phyloP scores from a whole-genome alignment of 2,797 vertebrate species.

The Rhinatrema bivittatum region DNA sequence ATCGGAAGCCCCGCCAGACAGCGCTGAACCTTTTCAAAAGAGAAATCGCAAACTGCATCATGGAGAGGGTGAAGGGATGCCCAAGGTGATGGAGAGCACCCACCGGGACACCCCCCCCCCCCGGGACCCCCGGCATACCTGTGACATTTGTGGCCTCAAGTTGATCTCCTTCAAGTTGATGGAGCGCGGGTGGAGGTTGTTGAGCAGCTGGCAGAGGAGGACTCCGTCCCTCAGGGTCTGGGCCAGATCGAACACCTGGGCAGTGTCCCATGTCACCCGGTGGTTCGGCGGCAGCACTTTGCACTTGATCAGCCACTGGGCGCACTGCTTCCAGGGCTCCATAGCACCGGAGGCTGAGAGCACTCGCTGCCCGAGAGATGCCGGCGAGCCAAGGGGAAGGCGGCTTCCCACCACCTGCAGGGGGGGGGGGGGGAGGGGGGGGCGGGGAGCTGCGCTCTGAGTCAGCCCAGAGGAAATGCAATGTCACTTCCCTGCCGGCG shows the following conservation, averaged over 20 bases:
- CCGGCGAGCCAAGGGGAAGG: no score
- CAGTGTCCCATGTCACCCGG: constrained; percentile 88
- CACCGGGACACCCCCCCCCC: background rate
- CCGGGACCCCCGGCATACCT: constrained; percentile 58
- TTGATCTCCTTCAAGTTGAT: constrained; percentile 96
- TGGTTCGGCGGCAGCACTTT: constrained; percentile 89
- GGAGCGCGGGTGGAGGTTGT: constrained; percentile 80
- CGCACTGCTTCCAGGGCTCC: constrained; percentile 93
- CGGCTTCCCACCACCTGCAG: no score
- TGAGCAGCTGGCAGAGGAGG: constrained; percentile 89
- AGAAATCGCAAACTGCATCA: constrained; percentile 23
- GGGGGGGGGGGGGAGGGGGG: no score
- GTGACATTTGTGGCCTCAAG: constrained; percentile 92
- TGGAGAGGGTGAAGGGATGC: background rate
- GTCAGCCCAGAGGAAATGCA: no score
- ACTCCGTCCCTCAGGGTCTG: constrained; percentile 93
- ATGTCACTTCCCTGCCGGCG: no score
- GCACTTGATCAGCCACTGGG: constrained; percentile 88
- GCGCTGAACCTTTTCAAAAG: constrained; percentile 37
- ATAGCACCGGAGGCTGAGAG: no score
- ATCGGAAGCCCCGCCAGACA: constrained; percentile 5
- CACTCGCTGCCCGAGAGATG: no score
- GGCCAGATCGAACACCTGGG: constrained; percentile 91
- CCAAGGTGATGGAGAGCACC: background rate
- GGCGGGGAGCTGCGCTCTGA: no score